Evolutionary conservation across 2,888 invertebrate species (phyloP), one percentile per base, ranked within the genome.

Genomic region (Abrostola triplasia): DNA sequence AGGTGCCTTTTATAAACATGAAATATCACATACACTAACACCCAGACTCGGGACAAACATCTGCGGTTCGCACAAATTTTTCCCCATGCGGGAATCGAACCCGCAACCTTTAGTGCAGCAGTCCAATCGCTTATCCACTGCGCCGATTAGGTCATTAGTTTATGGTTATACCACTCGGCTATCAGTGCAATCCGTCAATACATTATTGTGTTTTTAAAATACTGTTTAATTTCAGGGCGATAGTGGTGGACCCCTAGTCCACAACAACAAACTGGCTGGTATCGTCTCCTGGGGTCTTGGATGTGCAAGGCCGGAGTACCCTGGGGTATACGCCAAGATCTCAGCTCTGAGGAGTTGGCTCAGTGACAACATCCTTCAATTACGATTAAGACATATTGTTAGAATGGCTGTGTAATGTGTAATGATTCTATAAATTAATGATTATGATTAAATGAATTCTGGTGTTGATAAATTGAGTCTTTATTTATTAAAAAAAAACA

Each of bases 271-370:
- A 53, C 87, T 95, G 7, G 92, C 92, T 10, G 95, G 95, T 0
- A 84, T 95, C 0, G 92, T 95, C 0, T 91, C 94, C 0, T 95
- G 92, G 90, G 93, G 95, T 0, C 77, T 92, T 0, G 95, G 95
- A 0, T 95, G 95, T 47, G 95, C 93, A 0, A 83, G 93, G 68
- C 92, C 95, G 0, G 87, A 88, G 11, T 94, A 87, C 70, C 95
- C 95, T 0, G 95, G 95, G 13, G 94, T 94, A 0, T 95, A 95
- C 77, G 86, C 94, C 0, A 93, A 91, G 73, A 88, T 95, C 1
- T 90, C 95, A 13, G 90, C 91, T 0, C 71, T 94, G 11, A 88
- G 93, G 12, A 65, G 59, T 36, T 95, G 95, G 95, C 79, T 95
- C 0, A 92, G 93, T 24, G 79, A 86, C 10, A 90, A 85, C 59